These are phyloP conservation scores for Pseudomyrmex sp. DNA, from an alignment of 1,140 invertebrate genomes.

Conservation along the genomic window DNA sequence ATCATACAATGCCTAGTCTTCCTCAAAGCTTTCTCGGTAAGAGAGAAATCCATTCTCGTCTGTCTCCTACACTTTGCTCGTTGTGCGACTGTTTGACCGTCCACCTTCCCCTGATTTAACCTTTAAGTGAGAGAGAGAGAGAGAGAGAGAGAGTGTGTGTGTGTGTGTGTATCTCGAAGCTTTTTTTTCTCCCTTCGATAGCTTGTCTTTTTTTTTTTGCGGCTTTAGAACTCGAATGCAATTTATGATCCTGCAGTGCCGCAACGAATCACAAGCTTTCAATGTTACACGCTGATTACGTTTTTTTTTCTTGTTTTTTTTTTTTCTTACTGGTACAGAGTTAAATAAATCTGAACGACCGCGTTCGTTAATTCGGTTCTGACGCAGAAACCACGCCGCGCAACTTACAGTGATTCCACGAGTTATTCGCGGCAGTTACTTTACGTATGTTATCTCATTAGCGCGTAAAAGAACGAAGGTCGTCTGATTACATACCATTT, in stretches of 20 bases:
- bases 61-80: neutral
- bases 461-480: slow-evolving; percentile 11
- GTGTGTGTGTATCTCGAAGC: no score
- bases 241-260: no score
- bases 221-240: no score
- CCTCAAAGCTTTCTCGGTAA: slow-evolving; percentile 96
- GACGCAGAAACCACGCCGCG: neutral
- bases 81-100: neutral
- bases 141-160: no score
- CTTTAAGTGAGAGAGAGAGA: neutral
- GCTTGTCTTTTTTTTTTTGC: no score
- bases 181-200: no score
- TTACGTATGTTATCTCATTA: slow-evolving; percentile 41
- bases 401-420: neutral
- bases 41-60: slow-evolving; percentile 74
- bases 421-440: slow-evolving; percentile 19
- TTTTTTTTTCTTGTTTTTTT: neutral
- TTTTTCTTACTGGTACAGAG: neutral
- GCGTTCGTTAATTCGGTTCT: neutral
- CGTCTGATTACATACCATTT: slow-evolving; percentile 18
- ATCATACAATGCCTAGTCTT: slow-evolving; percentile 96
- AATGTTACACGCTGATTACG: no score
- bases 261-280: no score
- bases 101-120: neutral
- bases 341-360: slow-evolving; percentile 2